These are phyloP conservation scores for Carapus acus DNA, from an alignment of 2,797 vertebrate genomes.

Conservation along the genomic window DNA sequence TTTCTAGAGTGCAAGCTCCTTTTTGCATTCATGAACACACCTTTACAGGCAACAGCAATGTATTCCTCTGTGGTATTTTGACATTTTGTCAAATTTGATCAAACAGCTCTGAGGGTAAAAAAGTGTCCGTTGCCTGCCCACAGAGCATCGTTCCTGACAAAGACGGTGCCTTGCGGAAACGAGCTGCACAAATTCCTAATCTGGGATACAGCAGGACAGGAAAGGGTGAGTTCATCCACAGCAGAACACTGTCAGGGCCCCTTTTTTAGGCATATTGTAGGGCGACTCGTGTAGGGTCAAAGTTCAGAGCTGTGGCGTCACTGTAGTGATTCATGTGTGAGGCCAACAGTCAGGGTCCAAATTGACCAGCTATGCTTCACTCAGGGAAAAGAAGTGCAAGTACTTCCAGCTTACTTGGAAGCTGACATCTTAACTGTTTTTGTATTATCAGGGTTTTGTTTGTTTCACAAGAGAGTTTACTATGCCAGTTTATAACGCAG, in stretches of 20 bases:
- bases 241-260: background rate
- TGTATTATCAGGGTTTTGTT: slow-evolving; percentile 2
- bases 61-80: slow-evolving; percentile 6
- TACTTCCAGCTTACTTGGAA: slow-evolving; percentile 30
- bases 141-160: slow-evolving; percentile 97
- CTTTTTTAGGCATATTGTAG: no score
- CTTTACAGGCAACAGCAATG: no score
- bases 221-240: slow-evolving; percentile 77
- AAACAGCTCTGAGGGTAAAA: background rate
- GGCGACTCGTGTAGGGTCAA: slow-evolving; percentile 10
- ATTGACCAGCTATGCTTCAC: slow-evolving; percentile 27
- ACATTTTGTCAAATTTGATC: no score
- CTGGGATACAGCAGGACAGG: slow-evolving; percentile 98
- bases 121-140: slow-evolving; percentile 43
- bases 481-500: no score
- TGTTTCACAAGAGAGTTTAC: no score
- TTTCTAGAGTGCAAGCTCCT: no score
- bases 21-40: no score
- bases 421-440: slow-evolving; percentile 3
- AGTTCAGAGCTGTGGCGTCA: slow-evolving; percentile 24
- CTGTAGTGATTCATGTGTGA: slow-evolving; percentile 27
- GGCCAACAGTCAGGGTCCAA: background rate
- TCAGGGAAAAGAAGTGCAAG: slow-evolving; percentile 29
- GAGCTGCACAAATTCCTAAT: slow-evolving; percentile 99
- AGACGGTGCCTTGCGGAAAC: slow-evolving; percentile 92